phyloP scores from a whole-genome alignment of 2,113 vertebrate species.

The Orthonyx spaldingii region DNA sequence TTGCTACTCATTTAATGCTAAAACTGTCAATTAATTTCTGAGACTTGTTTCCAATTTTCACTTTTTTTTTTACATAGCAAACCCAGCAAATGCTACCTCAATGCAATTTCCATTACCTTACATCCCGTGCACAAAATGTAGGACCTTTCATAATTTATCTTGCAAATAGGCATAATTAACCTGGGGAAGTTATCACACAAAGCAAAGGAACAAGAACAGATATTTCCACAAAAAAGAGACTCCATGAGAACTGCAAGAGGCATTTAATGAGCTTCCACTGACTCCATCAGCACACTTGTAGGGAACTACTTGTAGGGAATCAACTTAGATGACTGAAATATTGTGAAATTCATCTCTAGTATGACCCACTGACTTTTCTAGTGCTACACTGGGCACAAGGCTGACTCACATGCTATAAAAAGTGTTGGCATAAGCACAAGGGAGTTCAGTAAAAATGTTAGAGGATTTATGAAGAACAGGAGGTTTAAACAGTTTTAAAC shows the following conservation, averaged over 20 bases:
- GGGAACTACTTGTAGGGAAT: background rate
- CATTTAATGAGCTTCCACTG: background rate
- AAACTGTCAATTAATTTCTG: background rate
- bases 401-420: background rate
- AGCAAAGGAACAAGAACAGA: background rate
- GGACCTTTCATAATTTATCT: background rate
- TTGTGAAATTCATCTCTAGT: background rate
- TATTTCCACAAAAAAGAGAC: background rate
- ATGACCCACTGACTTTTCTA: background rate
- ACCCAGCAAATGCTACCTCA: background rate
- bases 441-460: background rate
- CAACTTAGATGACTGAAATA: background rate
- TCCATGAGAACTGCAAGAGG: background rate
- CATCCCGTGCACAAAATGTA: background rate
- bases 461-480: conserved; percentile 1
- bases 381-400: background rate
- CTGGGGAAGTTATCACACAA: background rate
- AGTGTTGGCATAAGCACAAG: background rate
- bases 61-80: background rate
- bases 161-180: background rate
- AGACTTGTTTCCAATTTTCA: background rate
- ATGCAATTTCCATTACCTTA: background rate
- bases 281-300: no score
- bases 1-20: background rate
- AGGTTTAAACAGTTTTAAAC: conserved; percentile 14